Evolutionary conservation across 92 coral and sea anemone genomes (phyloP), one percentile per base, ranked within the genome.

Genomic region (Porites divaricata): DNA sequence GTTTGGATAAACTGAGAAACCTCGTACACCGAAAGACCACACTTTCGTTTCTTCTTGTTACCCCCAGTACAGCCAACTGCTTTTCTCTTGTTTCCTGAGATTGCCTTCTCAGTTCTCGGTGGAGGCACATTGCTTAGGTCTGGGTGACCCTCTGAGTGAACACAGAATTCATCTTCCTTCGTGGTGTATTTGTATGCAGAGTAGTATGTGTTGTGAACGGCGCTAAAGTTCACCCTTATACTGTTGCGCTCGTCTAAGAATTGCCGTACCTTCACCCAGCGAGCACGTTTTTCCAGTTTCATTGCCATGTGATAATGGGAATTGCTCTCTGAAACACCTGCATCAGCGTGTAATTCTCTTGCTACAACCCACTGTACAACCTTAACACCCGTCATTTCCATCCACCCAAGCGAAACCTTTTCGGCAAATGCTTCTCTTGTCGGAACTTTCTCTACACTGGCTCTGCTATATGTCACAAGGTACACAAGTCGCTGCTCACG

Each of bases 1-100:
- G 51, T 22, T 21, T 75, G 83, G 49, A 88, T 88, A 16, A 83
- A 48, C 24, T 84, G 79, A 8, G 72, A 70, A n/a, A 88, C 88
- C 51, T 88, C 91, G 23, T 75, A 84, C 23, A 64, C 64, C 1
- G 88, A 74, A 8, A 84, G 71, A 9, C 83, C 25, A 10, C 63
- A 19, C 62, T 74, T 74, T 57, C 87, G 48, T 56, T 74, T 74
- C 56, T 20, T 63, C 14, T n/a, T 20, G 11, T 54, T 28, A 23
- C 23, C 62, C 16, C 19, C 41, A 53, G 26, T 52, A 9, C 11
- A 19, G 9, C 59, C 15, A 9, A 13, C 58, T 9, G 58, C 70
- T 57, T 74, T 73, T 41, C 72, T 28, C 50, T 83, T 72, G 45
- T 53, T 72, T 8, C 65, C 7, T 48, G 74, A 65, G 10, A 80